A percentile compares a stretch with the other conserved stretches of the same genome.
Conservation (phyloP, 2,888 invertebrate genomes). For the Pharmacophagus antenor region DNA sequence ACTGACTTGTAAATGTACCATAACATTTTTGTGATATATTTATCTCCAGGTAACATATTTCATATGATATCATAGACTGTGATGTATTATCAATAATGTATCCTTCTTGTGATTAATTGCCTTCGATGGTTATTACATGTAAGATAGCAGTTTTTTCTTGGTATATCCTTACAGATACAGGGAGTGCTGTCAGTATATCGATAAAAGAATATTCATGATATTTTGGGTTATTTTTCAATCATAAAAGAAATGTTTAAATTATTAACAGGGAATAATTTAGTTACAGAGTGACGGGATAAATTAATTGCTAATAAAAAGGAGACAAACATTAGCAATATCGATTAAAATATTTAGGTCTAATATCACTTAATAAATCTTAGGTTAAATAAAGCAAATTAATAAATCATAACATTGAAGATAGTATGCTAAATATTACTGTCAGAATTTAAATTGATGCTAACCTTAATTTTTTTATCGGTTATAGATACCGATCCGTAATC, state of each 20-base stretch:
- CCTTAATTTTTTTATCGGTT: too few species aligned
- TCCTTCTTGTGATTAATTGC: slow-evolving; percentile 22
- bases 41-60: slow-evolving; percentile 19
- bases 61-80: slow-evolving; percentile 13
- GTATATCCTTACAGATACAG: slow-evolving; percentile 9
- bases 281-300: not conserved
- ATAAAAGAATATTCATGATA: not conserved
- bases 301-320: too few species aligned
- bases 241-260: too few species aligned
- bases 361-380: too few species aligned
- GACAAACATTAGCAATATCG: too few species aligned
- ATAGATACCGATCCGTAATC: too few species aligned
- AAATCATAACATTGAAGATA: too few species aligned
- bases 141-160: slow-evolving; percentile 11
- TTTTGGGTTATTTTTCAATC: not conserved
- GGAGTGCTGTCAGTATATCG: slow-evolving; percentile 11
- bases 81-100: slow-evolving; percentile 20
- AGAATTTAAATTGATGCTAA: too few species aligned
- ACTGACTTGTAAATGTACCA: not conserved
- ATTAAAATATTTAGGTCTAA: too few species aligned
- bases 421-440: too few species aligned
- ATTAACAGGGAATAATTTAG: not conserved
- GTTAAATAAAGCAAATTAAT: too few species aligned
- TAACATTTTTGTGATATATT: slow-evolving; percentile 15
- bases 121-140: slow-evolving; percentile 6